Percentiles rank a stretch among this genome's conserved stretches.
These are phyloP conservation scores for Rhabdomys pumilio DNA, from an alignment of 2,797 vertebrate species.

Conservation along the genomic window DNA sequence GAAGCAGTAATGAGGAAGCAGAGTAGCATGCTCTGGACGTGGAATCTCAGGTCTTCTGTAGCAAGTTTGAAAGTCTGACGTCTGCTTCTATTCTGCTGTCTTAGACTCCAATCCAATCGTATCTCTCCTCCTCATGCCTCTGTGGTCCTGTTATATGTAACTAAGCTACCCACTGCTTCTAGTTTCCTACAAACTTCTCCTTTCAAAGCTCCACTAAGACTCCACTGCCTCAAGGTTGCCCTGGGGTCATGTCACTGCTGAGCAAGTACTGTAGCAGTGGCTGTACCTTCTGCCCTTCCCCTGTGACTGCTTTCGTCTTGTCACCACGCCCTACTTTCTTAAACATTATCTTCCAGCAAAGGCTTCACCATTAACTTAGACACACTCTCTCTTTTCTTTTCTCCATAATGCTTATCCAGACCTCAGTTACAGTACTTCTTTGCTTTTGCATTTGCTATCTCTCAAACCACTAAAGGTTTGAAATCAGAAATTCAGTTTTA, in stretches of 20 bases:
- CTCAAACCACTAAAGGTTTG: neutral
- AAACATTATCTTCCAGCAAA: neutral
- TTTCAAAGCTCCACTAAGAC: neutral
- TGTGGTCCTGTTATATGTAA: neutral
- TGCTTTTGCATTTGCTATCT: neutral
- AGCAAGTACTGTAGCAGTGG: neutral
- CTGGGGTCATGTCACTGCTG: neutral
- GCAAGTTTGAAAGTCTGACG: slow-evolving; percentile 26
- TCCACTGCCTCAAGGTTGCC: neutral
- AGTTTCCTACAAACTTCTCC: slow-evolving; percentile 33
- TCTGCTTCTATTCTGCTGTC: slow-evolving; percentile 1
- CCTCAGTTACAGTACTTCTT: slow-evolving; percentile 1
- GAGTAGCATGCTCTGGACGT: neutral
- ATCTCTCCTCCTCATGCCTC: neutral
- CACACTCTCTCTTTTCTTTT: slow-evolving; percentile 1
- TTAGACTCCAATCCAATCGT: neutral
- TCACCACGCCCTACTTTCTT: neutral
- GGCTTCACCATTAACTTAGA: neutral
- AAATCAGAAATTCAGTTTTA: slow-evolving; percentile 33
- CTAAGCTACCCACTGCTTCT: neutral
- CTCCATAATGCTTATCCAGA: neutral
- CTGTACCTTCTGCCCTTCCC: neutral
- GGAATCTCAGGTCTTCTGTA: neutral
- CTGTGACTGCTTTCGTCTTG: neutral
- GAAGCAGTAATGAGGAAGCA: neutral